These are phyloP conservation scores for Molanna angustata DNA, from an alignment of 2,888 invertebrate species.

Conservation along the genomic window DNA sequence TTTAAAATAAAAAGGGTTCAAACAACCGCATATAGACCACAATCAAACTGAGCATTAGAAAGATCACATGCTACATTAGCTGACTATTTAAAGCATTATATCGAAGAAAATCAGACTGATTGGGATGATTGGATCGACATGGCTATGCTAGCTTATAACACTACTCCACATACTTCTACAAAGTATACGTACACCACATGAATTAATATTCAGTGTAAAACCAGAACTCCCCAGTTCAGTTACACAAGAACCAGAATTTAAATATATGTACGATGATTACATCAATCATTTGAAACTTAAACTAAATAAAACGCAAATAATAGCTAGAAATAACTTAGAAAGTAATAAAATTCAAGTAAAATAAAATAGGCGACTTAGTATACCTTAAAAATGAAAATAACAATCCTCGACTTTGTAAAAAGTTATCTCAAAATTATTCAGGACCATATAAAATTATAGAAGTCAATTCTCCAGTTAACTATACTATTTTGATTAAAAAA, in stretches of 20 bases:
- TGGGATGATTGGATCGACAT: slow-evolving; percentile 38
- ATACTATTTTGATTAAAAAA: slow-evolving; percentile 30
- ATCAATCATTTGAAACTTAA: slow-evolving; percentile 22
- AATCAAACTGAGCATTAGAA: slow-evolving; percentile 37
- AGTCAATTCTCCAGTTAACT: slow-evolving; percentile 30
- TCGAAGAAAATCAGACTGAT: slow-evolving; percentile 35
- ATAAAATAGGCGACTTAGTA: slow-evolving; percentile 32
- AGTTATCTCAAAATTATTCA: slow-evolving; percentile 27
- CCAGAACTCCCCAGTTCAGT: slow-evolving; percentile 32
- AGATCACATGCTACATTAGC: slow-evolving; percentile 37
- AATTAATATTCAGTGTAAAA: slow-evolving; percentile 36
- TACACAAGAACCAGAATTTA: slow-evolving; percentile 32
- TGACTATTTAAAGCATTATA: slow-evolving; percentile 37
- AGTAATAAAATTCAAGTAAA: slow-evolving; percentile 33
- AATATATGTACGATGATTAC: slow-evolving; percentile 36
- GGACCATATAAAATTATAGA: slow-evolving; percentile 29
- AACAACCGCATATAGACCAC: slow-evolving; percentile 37
- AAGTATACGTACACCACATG: slow-evolving; percentile 36
- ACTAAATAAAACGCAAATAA: slow-evolving; percentile 33
- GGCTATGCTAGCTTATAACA: slow-evolving; percentile 36
- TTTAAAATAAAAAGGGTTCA: slow-evolving; percentile 37
- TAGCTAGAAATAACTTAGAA: slow-evolving; percentile 34
- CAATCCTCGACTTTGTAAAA: slow-evolving; percentile 21
- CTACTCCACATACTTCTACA: slow-evolving; percentile 35
- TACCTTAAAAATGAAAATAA: slow-evolving; percentile 19